Evolutionary conservation across 1,140 invertebrate genomes (phyloP), one percentile per base, ranked within the genome.

Genomic region (Eumeta japonica): DNA sequence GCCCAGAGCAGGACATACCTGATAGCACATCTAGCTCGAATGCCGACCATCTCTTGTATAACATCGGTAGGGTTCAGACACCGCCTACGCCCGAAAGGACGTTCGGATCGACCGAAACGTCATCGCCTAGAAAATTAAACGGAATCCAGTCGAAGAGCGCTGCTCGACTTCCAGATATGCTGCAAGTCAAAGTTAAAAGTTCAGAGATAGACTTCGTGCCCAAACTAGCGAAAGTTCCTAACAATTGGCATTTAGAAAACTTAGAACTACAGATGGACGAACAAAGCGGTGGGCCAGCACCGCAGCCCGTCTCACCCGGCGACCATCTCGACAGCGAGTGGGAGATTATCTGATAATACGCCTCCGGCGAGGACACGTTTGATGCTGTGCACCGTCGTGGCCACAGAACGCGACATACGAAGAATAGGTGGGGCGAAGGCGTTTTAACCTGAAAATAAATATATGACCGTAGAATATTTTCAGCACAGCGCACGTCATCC

Each of bases 171-270:
- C n/a, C n/a, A n/a, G n/a, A n/a, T n/a, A n/a, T n/a, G n/a, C n/a
- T n/a, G n/a, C n/a, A n/a, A n/a, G n/a, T n/a, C n/a, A n/a, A n/a
- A n/a, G n/a, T 24, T 24, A 24, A 24, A 24, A 24, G 7, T 7
- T 24, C n/a, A n/a, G n/a, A n/a, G n/a, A 43, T 46, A n/a, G 60
- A 71, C 40, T 48, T 70, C 32, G 56, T 73, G 18, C 68, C 68
- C 5, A 67, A 68, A 52, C 35, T 71, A 1, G 51, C 70, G 2
- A 54, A 73, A 42, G n/a, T 71, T 13, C 68, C 68, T 0, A 71
- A 67, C 32, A 73, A 50, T 27, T 73, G 68, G 68, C 71, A 74
- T 48, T 52, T 74, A 38, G 68, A 62, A 10, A 58, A 58, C 43
- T 62, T 73, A 13, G 57, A 73, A 40, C 31, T 73, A 16, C 55